phyloP scores from a whole-genome alignment of 2,888 invertebrate genomes.

The Dichetophora obliterata region DNA sequence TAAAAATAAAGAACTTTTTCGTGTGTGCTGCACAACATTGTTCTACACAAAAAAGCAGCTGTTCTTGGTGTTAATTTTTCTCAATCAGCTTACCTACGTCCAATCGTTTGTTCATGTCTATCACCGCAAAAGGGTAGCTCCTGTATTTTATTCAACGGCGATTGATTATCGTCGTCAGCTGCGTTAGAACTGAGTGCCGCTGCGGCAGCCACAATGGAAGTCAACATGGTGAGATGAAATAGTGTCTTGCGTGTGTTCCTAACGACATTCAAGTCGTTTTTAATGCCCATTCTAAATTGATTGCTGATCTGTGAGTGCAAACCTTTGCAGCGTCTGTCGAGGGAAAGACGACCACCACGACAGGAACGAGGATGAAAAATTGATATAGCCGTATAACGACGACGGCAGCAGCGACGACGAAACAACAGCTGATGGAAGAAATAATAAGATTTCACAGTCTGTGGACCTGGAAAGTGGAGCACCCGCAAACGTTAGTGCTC shows the following conservation, averaged over 20 bases:
- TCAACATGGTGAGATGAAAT: slow-evolving; percentile 60
- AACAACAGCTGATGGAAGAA: neutral
- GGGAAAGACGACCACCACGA: slow-evolving; percentile 44
- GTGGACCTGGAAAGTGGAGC: slow-evolving; percentile 43
- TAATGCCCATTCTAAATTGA: slow-evolving; percentile 55
- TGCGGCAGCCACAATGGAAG: slow-evolving; percentile 60
- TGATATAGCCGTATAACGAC: slow-evolving; percentile 42
- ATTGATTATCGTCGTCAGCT: slow-evolving; percentile 23
- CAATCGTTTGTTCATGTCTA: slow-evolving; percentile 62
- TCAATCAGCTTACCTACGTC: slow-evolving; percentile 60
- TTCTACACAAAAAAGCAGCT: slow-evolving; percentile 35
- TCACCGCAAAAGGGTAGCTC: slow-evolving; percentile 63
- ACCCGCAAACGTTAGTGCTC: slow-evolving; percentile 57
- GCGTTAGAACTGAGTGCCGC: slow-evolving; percentile 44
- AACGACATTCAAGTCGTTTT: slow-evolving; percentile 57
- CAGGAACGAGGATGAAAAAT: slow-evolving; percentile 33
- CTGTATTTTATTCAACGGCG: slow-evolving; percentile 37
- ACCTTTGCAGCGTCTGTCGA: neutral
- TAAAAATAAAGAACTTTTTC: slow-evolving; percentile 38
- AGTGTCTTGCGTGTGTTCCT: slow-evolving; percentile 54
- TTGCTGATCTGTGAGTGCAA: neutral
- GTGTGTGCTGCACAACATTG: slow-evolving; percentile 42
- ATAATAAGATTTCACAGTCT: neutral
- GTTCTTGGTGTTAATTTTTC: no score
- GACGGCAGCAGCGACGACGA: slow-evolving; percentile 31